Evolutionary conservation across 2,113 vertebrate genomes (phyloP), one percentile per base, ranked within the genome.

Genomic region (Cyprinodon tularosa): DNA sequence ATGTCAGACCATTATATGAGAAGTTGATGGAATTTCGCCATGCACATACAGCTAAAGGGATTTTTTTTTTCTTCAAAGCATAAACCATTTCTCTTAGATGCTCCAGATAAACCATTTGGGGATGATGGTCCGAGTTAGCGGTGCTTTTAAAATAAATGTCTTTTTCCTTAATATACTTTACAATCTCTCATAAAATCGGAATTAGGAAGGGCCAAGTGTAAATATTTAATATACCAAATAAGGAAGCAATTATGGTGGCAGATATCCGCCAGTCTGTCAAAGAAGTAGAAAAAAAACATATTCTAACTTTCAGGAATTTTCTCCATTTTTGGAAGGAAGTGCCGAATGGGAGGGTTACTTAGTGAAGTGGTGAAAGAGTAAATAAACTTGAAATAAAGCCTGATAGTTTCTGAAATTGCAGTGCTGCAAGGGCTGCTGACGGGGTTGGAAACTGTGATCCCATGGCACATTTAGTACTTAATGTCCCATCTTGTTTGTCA

Each of bases 1-100:
- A 89, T 87, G 84, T 91, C 88, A 86, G 85, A 84, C 84, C 87
- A 91, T 90, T 94, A 92, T 90, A 88, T 66, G 76, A 89, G 82
- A 90, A 91, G 88, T 89, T 82, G 89, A 89, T 93, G 85, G 90
- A 92, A 92, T 90, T 92, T 91, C 89, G 90, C 90, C 81, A 73
- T 86, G 82, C 82, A 86, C 90, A 90, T 78, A 87, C 67, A 77
- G 80, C 86, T 84, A 83, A 84, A 78, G 90, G 85, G 91, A 87
- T 12, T 57, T 53, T 20, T 57, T 84, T 79, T 86, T 85, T 89
- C 80, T 85, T 84, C 62, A 69, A 76, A 86, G 88, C 82, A 78
- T 90, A 85, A 90, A 91, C 84, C 70, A 83, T 87, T 86, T 89
- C 87, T 89, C 66, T 84, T 76, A 85, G 83, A 88, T 72, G 72